Percentiles rank a stretch among this genome's conserved stretches.
Conservation (phyloP, 2,888 invertebrate genomes). For the Onchidella celtica region DNA sequence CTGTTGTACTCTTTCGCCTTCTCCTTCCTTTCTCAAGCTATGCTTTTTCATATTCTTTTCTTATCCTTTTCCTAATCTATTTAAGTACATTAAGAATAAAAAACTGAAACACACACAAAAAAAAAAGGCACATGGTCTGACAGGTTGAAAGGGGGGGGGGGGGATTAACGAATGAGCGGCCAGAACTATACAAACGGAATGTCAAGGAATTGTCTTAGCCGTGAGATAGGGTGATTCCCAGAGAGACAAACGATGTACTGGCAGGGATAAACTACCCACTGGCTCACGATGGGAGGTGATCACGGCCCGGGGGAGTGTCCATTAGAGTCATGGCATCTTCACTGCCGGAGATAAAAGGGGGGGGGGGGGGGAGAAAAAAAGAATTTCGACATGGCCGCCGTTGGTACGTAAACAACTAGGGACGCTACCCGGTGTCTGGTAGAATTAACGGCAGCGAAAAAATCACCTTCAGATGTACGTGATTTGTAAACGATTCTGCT, state of each 20-base stretch:
- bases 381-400: background rate
- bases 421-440: background rate
- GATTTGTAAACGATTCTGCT: constrained; percentile 7
- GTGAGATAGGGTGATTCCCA: background rate
- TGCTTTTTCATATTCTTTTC: too few species aligned
- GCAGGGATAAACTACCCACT: background rate
- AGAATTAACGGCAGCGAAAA: background rate
- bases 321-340: constrained; percentile 28
- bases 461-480: background rate
- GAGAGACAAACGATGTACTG: background rate
- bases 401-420: constrained; percentile 8
- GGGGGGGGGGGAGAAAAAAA: background rate
- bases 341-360: background rate
- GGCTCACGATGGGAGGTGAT: constrained; percentile 11
- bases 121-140: too few species aligned
- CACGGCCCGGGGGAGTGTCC: background rate
- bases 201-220: constrained; percentile 22
- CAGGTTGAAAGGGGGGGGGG: too few species aligned
- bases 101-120: too few species aligned
- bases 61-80: too few species aligned
- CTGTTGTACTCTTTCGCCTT: too few species aligned
- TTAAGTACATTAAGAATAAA: too few species aligned
- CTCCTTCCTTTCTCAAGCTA: too few species aligned
- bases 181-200: background rate
- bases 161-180: too few species aligned